Conservation (phyloP, 2,888 invertebrate genomes). For the Acanthacorydalis orientalis region DNA sequence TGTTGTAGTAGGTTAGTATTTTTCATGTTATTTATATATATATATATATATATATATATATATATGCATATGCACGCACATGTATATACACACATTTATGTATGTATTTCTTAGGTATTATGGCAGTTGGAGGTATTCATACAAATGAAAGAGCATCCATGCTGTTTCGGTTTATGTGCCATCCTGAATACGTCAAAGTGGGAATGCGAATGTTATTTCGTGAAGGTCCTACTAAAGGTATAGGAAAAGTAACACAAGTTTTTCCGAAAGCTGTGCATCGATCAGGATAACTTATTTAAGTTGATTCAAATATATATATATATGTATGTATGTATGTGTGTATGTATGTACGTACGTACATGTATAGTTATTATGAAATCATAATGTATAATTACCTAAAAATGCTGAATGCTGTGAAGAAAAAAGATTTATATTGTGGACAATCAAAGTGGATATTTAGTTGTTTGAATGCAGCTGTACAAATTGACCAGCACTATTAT, state of each 20-base stretch:
- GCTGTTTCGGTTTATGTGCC: slow-evolving; percentile 71
- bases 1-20: slow-evolving; percentile 63
- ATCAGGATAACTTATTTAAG: too few species aligned
- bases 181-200: slow-evolving; percentile 74
- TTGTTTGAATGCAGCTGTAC: too few species aligned
- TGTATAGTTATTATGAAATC: too few species aligned
- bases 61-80: slow-evolving; percentile 18
- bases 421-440: too few species aligned
- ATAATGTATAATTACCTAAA: too few species aligned
- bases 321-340: too few species aligned
- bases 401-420: too few species aligned
- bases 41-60: slow-evolving; percentile 7
- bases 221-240: slow-evolving; percentile 71
- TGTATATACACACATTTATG: slow-evolving; percentile 7
- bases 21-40: slow-evolving; percentile 27
- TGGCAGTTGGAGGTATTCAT: slow-evolving; percentile 45
- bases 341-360: too few species aligned
- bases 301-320: too few species aligned
- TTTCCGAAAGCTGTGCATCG: slow-evolving; percentile 29
- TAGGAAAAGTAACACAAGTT: slow-evolving; percentile 66
- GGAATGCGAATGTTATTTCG: slow-evolving; percentile 68
- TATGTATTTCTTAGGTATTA: slow-evolving; percentile 31
- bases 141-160: slow-evolving; percentile 79
- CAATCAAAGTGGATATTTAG: too few species aligned
- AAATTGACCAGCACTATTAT: too few species aligned